These are phyloP conservation scores for Cheiracanthium punctorium DNA, from an alignment of 2,888 invertebrate genomes.

Conservation along the genomic window DNA sequence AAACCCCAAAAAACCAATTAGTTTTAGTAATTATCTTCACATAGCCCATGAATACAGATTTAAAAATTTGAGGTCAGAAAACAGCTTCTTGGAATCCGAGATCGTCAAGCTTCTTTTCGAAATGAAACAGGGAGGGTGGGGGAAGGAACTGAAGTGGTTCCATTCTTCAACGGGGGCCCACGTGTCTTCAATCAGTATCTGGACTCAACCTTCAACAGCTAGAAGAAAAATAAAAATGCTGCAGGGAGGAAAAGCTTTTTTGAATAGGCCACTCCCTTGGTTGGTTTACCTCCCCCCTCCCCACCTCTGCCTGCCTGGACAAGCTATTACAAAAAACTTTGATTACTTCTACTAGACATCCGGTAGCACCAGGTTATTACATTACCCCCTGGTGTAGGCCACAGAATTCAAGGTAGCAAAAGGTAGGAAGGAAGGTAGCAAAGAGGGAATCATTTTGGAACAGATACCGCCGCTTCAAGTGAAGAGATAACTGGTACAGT, in stretches of 20 bases:
- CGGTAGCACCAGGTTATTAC: conserved; percentile 21
- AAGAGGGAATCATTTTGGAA: not conserved
- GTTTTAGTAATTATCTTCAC: too few relatives aligned
- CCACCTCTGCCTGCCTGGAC: not conserved
- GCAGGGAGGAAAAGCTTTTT: not conserved
- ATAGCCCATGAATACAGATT: too few relatives aligned
- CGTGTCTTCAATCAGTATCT: conserved; percentile 2
- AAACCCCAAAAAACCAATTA: too few relatives aligned
- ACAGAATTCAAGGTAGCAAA: too few relatives aligned
- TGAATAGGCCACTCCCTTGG: not conserved
- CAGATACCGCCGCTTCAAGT: not conserved
- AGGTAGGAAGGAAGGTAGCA: not conserved
- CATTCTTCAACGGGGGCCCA: not conserved
- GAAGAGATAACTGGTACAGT: too few relatives aligned
- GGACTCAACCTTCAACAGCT: not conserved
- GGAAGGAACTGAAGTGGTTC: not conserved
- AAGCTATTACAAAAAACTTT: conserved; percentile 21
- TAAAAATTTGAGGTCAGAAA: too few relatives aligned
- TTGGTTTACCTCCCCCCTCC: not conserved
- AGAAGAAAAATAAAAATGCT: not conserved
- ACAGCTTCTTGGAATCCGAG: too few relatives aligned
- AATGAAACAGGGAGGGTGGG: not conserved
- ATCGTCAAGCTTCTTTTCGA: too few relatives aligned
- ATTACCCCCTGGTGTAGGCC: conserved; percentile 1
- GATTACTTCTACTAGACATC: not conserved